Conservation (phyloP, 2,113 vertebrate genomes). For the Pomatostomus ruficeps region DNA sequence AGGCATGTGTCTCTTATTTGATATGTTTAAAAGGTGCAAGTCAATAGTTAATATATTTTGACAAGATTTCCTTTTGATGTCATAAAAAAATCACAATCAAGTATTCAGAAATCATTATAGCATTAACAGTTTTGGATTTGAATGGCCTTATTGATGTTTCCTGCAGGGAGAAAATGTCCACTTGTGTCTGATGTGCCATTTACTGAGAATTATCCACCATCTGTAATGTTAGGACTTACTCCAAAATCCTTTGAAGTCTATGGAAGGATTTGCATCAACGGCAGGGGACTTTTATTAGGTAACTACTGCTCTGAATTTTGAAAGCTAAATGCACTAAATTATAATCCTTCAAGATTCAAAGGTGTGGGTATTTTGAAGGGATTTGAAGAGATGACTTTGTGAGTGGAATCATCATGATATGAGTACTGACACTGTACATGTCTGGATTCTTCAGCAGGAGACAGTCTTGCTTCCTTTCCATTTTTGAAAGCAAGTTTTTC, state of each 20-base stretch:
- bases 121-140: not conserved
- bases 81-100: not conserved
- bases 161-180: not conserved
- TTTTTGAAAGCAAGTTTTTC: not conserved
- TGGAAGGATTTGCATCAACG: not conserved
- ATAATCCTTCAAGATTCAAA: not conserved
- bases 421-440: not conserved
- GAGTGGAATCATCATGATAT: not conserved
- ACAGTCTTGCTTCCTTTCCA: not conserved
- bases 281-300: not conserved
- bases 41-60: not conserved
- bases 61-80: not conserved
- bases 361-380: not conserved
- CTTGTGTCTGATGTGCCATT: not conserved
- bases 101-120: not conserved
- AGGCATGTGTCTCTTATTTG: not conserved
- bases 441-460: not conserved
- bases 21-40: not conserved
- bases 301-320: not conserved
- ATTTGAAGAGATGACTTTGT: not conserved
- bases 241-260: slow-evolving; percentile 20
- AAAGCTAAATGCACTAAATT: not conserved
- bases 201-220: not conserved
- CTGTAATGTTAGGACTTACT: not conserved
- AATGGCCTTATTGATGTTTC: not conserved